Base-by-base conservation (phyloP, 2,113 vertebrate genomes). In the Notechis scutatus region DNA sequence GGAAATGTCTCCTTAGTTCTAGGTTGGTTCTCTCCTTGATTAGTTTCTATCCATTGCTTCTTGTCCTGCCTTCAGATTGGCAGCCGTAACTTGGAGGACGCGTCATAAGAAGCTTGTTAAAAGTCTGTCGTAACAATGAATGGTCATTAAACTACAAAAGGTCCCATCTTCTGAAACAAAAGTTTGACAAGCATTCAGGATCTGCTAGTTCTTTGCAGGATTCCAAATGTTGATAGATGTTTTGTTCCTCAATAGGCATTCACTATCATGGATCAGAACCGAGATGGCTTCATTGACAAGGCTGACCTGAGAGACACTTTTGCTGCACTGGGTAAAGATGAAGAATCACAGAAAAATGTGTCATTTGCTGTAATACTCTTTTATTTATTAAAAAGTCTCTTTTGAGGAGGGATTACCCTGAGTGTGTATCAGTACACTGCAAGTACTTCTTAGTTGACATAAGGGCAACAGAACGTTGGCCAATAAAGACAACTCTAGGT, bases 221-320 rank as follows among this genome's bases (percentile, higher is more conserved):
- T 54, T 14, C 3, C 11, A 12, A 50, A 21, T 34, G 4, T 15
- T 34, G 21, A 86, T 47, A 15, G 18, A 18, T 5, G 50, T 95
- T 93, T 86, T 90, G n/a, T 61, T 42, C 95, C 95, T 96, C 93
- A 87, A 95, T 91, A 99, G 98, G 98, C 98, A 92, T 99, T 99
- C 93, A 99, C 98, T 95, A 98, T 99, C 96, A 99, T 99, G 98
- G 98, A 99, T 96, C 98, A 99, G 98, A 99, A 99, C 97, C 98
- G 98, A 94, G 98, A 99, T 0, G 98, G 98, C 94, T 98, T 99
- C 95, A 99, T 99, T 59, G 98, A 98, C 97, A 99, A 98, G 94
- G 97, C 98, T 24, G 98, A 99, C 96, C 95, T 99, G 97, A 98
- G 98, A 96, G 98, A 99, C 97, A 97, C 97, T 0, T 98, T 97